Evolutionary conservation across 2,113 vertebrate genomes (phyloP), one percentile per base, ranked within the genome.

Genomic region (Etheostoma cragini): DNA sequence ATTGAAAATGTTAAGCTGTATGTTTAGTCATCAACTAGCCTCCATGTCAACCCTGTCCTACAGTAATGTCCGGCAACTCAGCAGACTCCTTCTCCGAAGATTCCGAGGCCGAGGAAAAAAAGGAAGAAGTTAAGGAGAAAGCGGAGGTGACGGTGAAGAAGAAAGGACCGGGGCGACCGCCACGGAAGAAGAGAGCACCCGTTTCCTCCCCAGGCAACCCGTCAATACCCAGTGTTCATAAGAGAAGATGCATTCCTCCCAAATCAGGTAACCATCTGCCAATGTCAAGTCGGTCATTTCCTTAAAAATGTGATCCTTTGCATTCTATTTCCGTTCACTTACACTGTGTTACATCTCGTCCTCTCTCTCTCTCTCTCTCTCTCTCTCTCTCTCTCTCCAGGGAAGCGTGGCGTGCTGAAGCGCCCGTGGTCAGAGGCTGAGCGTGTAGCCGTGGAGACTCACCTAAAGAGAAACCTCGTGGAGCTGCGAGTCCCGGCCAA

Each of bases 341-440:
- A 16, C 24, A 19, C 19, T 21, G 50, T 3, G 15, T 3, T 22
- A 72, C 24, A 2, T 19, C 45, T 50, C 6, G n/a, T n/a, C n/a
- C 49, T n/a, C 13, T 73, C 1, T 21, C 1, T 50, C 22, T 53
- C 68, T 16, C n/a, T n/a, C n/a, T n/a, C n/a, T n/a, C n/a, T n/a
- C n/a, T n/a, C n/a, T n/a, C 49, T n/a, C 13, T 73, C 1, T 21
- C 1, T 50, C 22, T 53, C 68, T 16, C 87, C 87, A 96, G 95
- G 95, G 46, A 96, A 96, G 72, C 94, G 95, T 0, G 95, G 95
- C 0, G 95, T 96, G 38, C 88, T 95, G 77, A 96, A 96, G 84
- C 92, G 95, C 24, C 95, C 95, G 26, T 96, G 95, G 95, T 94
- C 95, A 0, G 95, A 95, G 83, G 95, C 93, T 0, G 95, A 96